phyloP scores from a whole-genome alignment of 2,797 vertebrate species.

The Gouania willdenowi region DNA sequence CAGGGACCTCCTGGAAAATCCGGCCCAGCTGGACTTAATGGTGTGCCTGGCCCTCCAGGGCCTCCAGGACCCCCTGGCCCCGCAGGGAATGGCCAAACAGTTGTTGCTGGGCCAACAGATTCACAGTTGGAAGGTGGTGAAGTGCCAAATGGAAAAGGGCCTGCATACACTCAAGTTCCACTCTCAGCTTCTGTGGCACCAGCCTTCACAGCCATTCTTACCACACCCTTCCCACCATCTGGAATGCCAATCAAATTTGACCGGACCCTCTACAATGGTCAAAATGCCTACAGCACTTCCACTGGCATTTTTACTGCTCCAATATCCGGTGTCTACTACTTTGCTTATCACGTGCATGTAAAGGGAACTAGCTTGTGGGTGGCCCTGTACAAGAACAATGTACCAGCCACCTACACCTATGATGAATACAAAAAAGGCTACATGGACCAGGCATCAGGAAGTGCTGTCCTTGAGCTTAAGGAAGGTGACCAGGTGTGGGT shows the following conservation, averaged over 20 bases:
- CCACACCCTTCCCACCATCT: conserved; percentile 91
- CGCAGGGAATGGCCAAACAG: conserved; percentile 85
- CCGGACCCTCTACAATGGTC: conserved; percentile 95
- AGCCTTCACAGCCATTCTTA: conserved; percentile 95
- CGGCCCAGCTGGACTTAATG: conserved; percentile 82
- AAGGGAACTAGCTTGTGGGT: conserved; percentile 99
- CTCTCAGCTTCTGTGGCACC: conserved; percentile 85
- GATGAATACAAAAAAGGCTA: conserved; percentile 99
- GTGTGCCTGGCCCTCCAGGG: conserved; percentile 82
- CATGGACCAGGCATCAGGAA: conserved; percentile 98
- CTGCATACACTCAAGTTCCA: conserved; percentile 82
- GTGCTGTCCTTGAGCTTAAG: conserved; percentile 95
- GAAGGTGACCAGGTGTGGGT: conserved; percentile 97
- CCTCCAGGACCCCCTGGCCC: conserved; percentile 89
- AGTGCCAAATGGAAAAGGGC: conserved; percentile 81
- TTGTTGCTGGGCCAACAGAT: conserved; percentile 81
- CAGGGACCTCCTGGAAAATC: conserved; percentile 87
- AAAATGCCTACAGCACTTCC: conserved; percentile 89
- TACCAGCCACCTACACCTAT: conserved; percentile 97
- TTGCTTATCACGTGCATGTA: conserved; percentile 95
- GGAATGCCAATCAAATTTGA: conserved; percentile 97
- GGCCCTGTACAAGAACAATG: conserved; percentile 98
- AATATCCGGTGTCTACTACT: conserved; percentile 94
- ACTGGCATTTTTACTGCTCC: conserved; percentile 96
- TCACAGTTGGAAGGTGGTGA: conserved; percentile 84